Evolutionary conservation across 2,113 vertebrate genomes (phyloP), one percentile per base, ranked within the genome.

Genomic region (Sakesphorus luctuosus): DNA sequence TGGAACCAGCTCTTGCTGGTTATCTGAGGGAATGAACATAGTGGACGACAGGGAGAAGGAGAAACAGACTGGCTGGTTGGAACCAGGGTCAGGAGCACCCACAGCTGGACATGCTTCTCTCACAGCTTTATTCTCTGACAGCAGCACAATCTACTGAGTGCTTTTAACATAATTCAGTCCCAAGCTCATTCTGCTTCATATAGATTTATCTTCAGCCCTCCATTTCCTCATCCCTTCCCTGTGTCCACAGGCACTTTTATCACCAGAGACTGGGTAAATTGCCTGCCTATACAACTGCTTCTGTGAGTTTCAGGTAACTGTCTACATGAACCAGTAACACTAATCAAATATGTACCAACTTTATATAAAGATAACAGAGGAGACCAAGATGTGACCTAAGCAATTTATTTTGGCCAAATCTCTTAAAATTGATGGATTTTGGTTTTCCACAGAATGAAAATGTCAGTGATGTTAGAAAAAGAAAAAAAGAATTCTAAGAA

Each of bases 401-500:
- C 18, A 49, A 29, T 72, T 81, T 81, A 11, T 21, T 18, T 46
- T 90, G 11, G 33, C 12, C 65, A 94, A 77, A 15, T 29, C 33
- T 75, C 53, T 75, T 84, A 68, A 94, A 78, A 72, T 5, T 46
- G 29, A 49, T 18, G 17, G 17, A 33, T 23, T 21, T 21, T 56
- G 56, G 59, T 40, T 15, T 8, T 4, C 4, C 18, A 40, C 38
- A 49, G 44, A 83, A 84, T 18, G 11, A 69, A 66, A 90, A 71
- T 8, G 20, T 72, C 58, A 62, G 40, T 53, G 53, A 33, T 14
- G 19, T 43, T 52, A 40, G 66, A 72, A 76, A 89, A 95, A 74
- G 19, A 58, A 14, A 43, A 81, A 80, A 96, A 81, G n/a, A n/a
- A n/a, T n/a, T 47, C 44, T 75, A 87, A 93, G 58, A 94, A 89